phyloP scores from a whole-genome alignment of 2,888 invertebrate genomes.

The Cantharis rustica region DNA sequence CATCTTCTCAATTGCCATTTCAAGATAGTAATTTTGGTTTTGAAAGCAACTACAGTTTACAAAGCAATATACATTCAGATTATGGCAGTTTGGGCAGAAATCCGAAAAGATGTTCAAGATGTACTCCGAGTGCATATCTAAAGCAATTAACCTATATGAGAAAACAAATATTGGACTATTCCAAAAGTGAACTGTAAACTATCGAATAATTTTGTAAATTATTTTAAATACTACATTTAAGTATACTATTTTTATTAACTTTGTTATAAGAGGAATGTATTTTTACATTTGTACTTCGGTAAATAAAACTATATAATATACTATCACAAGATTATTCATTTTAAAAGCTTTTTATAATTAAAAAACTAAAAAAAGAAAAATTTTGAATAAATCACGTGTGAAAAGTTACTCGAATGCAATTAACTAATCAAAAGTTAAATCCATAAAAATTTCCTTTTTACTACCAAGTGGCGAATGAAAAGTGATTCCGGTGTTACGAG shows the following conservation, averaged over 20 bases:
- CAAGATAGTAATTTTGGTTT: background rate
- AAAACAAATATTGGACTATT: slow-evolving; percentile 60
- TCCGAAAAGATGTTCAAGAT: slow-evolving; percentile 40
- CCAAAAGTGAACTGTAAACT: slow-evolving; percentile 54
- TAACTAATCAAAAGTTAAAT: background rate
- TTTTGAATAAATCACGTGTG: background rate
- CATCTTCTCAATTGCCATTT: background rate
- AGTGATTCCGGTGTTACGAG: background rate
- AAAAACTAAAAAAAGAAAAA: background rate
- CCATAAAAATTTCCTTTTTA: background rate
- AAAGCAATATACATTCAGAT: slow-evolving; percentile 52
- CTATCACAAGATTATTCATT: background rate
- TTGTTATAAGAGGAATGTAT: background rate
- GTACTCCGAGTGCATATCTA: slow-evolving; percentile 62
- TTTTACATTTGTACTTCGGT: slow-evolving; percentile 3
- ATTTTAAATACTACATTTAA: too few relatives aligned
- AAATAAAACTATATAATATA: background rate
- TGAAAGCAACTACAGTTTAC: slow-evolving; percentile 45
- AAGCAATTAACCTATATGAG: slow-evolving; percentile 63
- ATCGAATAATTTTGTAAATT: background rate
- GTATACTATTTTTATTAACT: background rate
- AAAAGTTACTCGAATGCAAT: background rate
- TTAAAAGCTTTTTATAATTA: background rate
- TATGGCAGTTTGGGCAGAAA: slow-evolving; percentile 52
- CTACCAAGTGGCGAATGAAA: background rate